Evolutionary conservation across 2,888 invertebrate genomes (phyloP).

Genomic region (Mechanitis mazaeus): DNA sequence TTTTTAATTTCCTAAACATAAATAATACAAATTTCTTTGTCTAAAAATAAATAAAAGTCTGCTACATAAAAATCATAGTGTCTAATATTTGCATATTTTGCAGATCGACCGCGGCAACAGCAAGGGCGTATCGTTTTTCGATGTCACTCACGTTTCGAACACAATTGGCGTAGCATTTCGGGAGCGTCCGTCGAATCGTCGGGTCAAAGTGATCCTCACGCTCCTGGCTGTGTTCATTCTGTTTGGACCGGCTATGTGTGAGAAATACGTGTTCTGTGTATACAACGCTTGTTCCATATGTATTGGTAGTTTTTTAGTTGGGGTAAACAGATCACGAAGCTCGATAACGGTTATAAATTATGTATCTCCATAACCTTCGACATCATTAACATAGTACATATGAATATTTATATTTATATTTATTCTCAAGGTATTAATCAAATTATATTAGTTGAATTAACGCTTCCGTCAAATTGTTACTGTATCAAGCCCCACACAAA

Average conservation of each 20-base stretch:
- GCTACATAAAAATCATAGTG: neutral
- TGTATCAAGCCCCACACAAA: no score
- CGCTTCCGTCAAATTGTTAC: no score
- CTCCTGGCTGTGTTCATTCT: conserved; percentile 70
- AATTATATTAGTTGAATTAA: no score
- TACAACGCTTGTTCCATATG: conserved; percentile 8
- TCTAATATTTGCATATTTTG: conserved; percentile 28
- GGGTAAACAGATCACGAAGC: conserved; percentile 1
- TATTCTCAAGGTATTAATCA: no score
- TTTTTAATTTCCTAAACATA: no score
- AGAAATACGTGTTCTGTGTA: conserved; percentile 35
- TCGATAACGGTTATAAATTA: conserved; percentile 21
- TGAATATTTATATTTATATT: no score
- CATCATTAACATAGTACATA: neutral
- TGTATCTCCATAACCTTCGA: neutral
- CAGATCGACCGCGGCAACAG: conserved; percentile 53
- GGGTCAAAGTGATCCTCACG: conserved; percentile 63
- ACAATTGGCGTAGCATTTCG: conserved; percentile 70
- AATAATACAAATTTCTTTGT: no score
- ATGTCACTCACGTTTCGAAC: conserved; percentile 79
- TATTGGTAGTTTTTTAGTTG: conserved; percentile 4
- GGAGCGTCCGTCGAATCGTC: conserved; percentile 50
- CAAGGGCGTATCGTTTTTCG: conserved; percentile 80
- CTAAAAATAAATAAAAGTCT: no score
- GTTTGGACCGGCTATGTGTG: conserved; percentile 72